These are phyloP conservation scores for Tenebrio molitor DNA, from an alignment of 1,140 invertebrate species.

Conservation along the genomic window DNA sequence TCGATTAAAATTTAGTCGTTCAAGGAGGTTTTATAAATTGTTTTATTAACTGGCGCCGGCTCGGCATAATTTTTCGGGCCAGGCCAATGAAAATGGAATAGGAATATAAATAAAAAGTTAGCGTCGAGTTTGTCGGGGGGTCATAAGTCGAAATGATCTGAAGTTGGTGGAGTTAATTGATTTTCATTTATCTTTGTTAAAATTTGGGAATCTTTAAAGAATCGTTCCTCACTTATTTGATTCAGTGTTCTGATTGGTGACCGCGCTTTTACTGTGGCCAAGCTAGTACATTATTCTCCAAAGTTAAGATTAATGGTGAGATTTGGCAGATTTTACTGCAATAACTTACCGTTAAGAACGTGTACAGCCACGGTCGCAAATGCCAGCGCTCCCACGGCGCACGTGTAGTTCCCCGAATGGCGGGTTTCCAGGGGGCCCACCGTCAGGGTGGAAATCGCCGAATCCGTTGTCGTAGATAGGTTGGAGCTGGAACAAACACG, in stretches of 20 bases:
- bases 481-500: constrained; percentile 64
- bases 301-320: constrained; percentile 57
- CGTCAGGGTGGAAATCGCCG: constrained; percentile 65
- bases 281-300: constrained; percentile 49
- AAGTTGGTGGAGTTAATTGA: constrained; percentile 26
- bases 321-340: constrained; percentile 57
- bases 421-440: constrained; percentile 66
- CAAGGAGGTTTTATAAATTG: background rate
- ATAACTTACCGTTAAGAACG: constrained; percentile 70
- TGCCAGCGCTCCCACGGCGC: constrained; percentile 66
- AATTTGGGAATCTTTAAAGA: constrained; percentile 44
- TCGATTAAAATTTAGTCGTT: background rate
- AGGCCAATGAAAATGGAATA: constrained; percentile 38
- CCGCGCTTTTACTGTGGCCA: constrained; percentile 37
- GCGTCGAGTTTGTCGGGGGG: background rate
- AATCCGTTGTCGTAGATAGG: constrained; percentile 59
- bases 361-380: constrained; percentile 69
- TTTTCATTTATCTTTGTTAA: constrained; percentile 53
- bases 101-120: constrained; percentile 43
- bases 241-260: constrained; percentile 44
- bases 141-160: constrained; percentile 8
- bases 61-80: constrained; percentile 45
- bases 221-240: constrained; percentile 41
- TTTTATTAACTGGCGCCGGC: constrained; percentile 25
- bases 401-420: constrained; percentile 69